Evolutionary conservation across 35 echinoderm and acorn worm species (phyloP), one percentile per base, ranked within the genome.

Genomic region (Acanthaster planci): DNA sequence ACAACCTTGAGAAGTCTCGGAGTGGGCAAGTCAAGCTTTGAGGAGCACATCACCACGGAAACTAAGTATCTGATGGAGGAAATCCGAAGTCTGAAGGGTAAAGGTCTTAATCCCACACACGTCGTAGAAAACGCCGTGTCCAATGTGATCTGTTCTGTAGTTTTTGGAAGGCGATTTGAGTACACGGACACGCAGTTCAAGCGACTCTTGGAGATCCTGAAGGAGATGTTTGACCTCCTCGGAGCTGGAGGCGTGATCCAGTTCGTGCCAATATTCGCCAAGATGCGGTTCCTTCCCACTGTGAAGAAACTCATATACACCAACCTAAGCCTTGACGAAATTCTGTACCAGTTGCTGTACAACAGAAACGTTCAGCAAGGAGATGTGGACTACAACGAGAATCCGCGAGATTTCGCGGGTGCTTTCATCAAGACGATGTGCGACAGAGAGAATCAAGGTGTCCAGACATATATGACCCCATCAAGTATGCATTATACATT

Each of bases 1-100:
- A 85, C 55, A 5, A 79, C 81, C 16, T 90, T 90, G 50, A 51
- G 87, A 55, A 51, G 39, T 6, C 78, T 93, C 39, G 92, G 86
- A 29, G 57, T 93, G 10, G 92, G 92, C 0, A 93, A 85, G 37
- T 34, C 36, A 22, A 52, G n/a, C 1, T n/a, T n/a, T n/a, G n/a
- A n/a, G n/a, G n/a, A n/a, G n/a, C n/a, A n/a, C n/a, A n/a, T n/a
- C n/a, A n/a, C 40, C 2, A 76, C 44, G 37, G 86, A 87, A 56
- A 53, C 34, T 2, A n/a, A 58, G 2, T 22, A 19, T 27, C 51
- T 87, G 9, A 22, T 80, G 15, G 21, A 37, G 21, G 39, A 22
- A 80, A 8, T 39, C 50, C 19, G 15, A 37, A 32, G 36, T 6
- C n/a, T 21, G 2, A 53, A 78, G 16, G 31, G 47, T 16, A 34